Conservation (phyloP, 2,888 invertebrate genomes). For the Globia sparganii region DNA sequence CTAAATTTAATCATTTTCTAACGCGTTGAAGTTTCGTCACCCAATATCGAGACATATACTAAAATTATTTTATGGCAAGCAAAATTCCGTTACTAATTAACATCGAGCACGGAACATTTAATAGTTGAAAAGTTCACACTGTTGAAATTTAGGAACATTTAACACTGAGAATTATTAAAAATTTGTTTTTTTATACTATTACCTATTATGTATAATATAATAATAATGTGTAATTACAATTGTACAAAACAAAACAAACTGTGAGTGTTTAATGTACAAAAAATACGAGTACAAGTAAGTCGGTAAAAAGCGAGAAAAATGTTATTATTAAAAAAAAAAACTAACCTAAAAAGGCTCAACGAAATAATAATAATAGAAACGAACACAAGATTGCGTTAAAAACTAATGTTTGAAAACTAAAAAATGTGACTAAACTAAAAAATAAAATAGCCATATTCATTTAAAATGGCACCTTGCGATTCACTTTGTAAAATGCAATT, state of each 20-base stretch:
- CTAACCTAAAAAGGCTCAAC: conserved; percentile 78
- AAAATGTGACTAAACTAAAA: conserved; percentile 82
- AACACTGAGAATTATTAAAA: conserved; percentile 89
- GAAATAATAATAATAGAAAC: conserved; percentile 80
- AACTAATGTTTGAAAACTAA: conserved; percentile 79
- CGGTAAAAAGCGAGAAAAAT: conserved; percentile 65
- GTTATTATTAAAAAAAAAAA: conserved; percentile 67
- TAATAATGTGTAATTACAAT: conserved; percentile 83
- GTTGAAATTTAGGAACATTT: conserved; percentile 90
- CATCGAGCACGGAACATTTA: conserved; percentile 74
- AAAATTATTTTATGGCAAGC: conserved; percentile 87
- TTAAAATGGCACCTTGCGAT: conserved; percentile 89
- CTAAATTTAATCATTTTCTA: not conserved
- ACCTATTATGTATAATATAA: conserved; percentile 82
- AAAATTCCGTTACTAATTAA: conserved; percentile 73
- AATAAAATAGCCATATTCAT: conserved; percentile 86
- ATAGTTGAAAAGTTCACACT: conserved; percentile 84
- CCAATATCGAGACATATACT: conserved; percentile 68
- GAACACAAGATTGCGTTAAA: conserved; percentile 85
- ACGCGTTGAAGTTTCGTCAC: conserved; percentile 62
- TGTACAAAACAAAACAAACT: conserved; percentile 82
- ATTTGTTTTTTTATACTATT: conserved; percentile 82
- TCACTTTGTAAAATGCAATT: conserved; percentile 82
- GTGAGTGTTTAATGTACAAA: conserved; percentile 74
- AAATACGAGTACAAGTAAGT: conserved; percentile 62